These are phyloP conservation scores for Theodoxus fluviatilis DNA, from an alignment of 2,888 invertebrate species.

Conservation along the genomic window DNA sequence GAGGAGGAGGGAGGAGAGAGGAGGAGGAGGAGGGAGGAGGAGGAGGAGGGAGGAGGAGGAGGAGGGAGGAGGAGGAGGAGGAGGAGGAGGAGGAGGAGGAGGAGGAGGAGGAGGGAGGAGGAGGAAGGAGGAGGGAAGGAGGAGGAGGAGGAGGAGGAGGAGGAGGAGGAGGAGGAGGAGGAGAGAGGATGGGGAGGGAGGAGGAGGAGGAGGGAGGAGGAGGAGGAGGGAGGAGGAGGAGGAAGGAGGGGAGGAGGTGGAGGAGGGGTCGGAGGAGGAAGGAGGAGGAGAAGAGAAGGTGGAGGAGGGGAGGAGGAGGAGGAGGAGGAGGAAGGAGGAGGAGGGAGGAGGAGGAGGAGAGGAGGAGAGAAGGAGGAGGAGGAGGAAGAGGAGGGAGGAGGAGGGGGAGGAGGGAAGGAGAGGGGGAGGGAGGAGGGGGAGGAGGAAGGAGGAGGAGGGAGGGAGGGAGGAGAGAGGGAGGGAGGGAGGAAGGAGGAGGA, in stretches of 20 bases:
- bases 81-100: conserved; percentile 3
- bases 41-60: conserved; percentile 14
- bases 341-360: conserved; percentile 8
- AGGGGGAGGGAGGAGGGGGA: not conserved
- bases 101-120: not conserved
- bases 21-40: conserved; percentile 3
- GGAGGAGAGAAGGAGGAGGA: conserved; percentile 18
- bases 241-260: not conserved
- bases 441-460: too few relatives aligned
- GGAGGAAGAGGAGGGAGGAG: conserved; percentile 18
- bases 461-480: too few relatives aligned
- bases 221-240: not conserved
- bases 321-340: conserved; percentile 10
- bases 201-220: not conserved
- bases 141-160: not conserved
- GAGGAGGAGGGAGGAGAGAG: not conserved
- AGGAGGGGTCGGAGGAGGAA: not conserved
- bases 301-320: not conserved
- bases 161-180: too few relatives aligned
- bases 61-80: not conserved
- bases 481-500: too few relatives aligned
- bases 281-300: conserved; percentile 16
- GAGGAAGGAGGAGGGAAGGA: not conserved
- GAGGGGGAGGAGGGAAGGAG: conserved; percentile 13
- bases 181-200: conserved; percentile 11